Evolutionary conservation across 2,888 invertebrate genomes (phyloP).

Genomic region (Proisotoma minuta): DNA sequence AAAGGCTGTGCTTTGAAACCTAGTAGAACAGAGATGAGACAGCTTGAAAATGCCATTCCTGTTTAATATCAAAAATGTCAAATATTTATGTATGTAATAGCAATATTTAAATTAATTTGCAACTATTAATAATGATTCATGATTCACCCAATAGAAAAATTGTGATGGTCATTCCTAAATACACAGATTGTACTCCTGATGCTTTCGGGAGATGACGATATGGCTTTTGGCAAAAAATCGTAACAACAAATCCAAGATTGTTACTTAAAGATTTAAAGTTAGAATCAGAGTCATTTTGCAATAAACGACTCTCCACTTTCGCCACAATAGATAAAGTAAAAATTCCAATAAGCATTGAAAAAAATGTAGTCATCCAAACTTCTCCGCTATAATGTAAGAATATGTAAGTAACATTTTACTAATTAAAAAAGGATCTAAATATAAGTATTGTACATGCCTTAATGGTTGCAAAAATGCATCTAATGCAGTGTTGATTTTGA

Average conservation of each 20-base stretch:
- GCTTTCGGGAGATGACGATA: constrained; percentile 21
- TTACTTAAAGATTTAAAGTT: constrained; percentile 15
- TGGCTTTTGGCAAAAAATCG: constrained; percentile 27
- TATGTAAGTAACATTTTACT: too few relatives aligned
- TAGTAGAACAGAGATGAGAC: constrained; percentile 23
- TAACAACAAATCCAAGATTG: constrained; percentile 17
- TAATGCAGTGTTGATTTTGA: not conserved
- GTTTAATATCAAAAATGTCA: not conserved
- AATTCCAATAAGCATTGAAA: not conserved
- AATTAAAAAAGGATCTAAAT: not conserved
- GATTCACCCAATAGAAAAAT: constrained; percentile 24
- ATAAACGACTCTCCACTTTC: not conserved
- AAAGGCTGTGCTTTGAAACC: constrained; percentile 16
- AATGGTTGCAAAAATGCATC: constrained; percentile 20
- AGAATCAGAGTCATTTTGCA: not conserved
- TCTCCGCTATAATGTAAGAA: constrained; percentile 7
- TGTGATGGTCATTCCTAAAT: constrained; percentile 12
- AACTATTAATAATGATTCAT: not conserved
- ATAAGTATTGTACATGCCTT: not conserved
- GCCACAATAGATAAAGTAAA: constrained; percentile 14
- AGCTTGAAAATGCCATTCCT: constrained; percentile 31
- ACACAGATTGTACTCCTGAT: constrained; percentile 18
- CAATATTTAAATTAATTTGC: not conserved
- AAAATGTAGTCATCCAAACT: constrained; percentile 16
- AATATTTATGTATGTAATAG: not conserved